These are phyloP conservation scores for Sarotherodon lohbergeri DNA, from an alignment of 2,113 vertebrate species.

Conservation along the genomic window DNA sequence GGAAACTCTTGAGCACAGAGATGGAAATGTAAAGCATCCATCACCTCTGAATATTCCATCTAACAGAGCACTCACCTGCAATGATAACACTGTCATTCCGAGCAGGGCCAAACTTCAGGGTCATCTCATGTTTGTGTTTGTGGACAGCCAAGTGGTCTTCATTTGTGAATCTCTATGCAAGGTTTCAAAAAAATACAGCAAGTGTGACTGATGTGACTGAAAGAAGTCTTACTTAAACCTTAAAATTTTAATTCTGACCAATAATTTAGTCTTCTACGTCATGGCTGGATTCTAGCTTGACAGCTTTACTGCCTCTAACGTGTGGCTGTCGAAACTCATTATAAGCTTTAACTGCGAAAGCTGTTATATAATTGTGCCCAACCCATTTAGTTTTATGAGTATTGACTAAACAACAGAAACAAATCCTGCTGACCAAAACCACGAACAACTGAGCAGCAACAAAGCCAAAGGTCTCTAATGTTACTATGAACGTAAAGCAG, in stretches of 20 bases:
- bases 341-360: background rate
- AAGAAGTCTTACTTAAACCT: background rate
- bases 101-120: slow-evolving; percentile 98
- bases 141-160: slow-evolving; percentile 99
- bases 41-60: background rate
- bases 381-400: background rate
- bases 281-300: background rate
- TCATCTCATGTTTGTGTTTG: slow-evolving; percentile 99
- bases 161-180: slow-evolving; percentile 95
- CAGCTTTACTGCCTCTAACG: background rate
- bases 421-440: background rate
- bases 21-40: background rate
- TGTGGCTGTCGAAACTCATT: background rate
- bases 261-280: background rate
- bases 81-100: slow-evolving; percentile 97
- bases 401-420: background rate
- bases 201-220: background rate
- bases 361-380: background rate
- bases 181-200: background rate
- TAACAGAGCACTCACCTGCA: slow-evolving; percentile 80
- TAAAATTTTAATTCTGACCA: background rate
- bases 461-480: background rate
- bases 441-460: background rate
- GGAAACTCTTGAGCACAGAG: background rate
- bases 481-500: background rate